Base-by-base conservation (phyloP, 1,140 invertebrate genomes). In the Asbolus verrucosus region DNA sequence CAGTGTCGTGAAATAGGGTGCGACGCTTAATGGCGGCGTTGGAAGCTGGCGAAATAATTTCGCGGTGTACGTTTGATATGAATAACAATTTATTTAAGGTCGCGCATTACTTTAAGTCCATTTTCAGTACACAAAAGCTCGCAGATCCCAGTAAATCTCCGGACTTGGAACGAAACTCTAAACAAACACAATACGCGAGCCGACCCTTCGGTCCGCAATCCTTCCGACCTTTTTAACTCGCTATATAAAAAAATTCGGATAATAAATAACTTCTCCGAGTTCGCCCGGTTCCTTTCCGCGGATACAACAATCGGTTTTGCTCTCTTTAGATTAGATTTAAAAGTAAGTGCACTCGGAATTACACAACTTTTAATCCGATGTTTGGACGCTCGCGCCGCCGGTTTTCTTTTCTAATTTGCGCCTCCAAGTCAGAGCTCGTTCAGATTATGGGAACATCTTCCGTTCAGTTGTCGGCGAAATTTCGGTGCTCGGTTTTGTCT, bases 171-270 rank as follows among this genome's bases (percentile, higher is more conserved):
- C 65, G 65, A 66, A 43, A 46, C 65, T 50, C 65, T 50, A 43
- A 66, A 50, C 65, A 66, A 66, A 66, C 65, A 66, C 65, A 66
- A 66, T 66, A 43, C 41, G 65, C 19, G 15, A n/a, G 60, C 36
- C 60, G 60, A 66, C 65, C 65, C 65, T 66, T 66, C 54, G 18
- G 65, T 41, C 65, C 65, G 18, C 46, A 66, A 66, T 66, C 65
- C 65, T 66, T 66, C 65, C 65, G 65, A 66, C 65, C 65, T 66
- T 66, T 66, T 66, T 66, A 66, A 66, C 65, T 66, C 24, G 41
- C 43, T 66, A 66, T 18, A 54, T 66, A 66, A 54, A 66, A 66
- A 66, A 66, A 66, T 24, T 66, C 65, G 30, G 38, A 66, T 50
- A 66, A 66, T 66, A 66, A 66, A 66, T 66, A 66, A 66, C 65